Conservation (phyloP, 2,888 invertebrate genomes). For the Drosophila neoperkinsi region DNA sequence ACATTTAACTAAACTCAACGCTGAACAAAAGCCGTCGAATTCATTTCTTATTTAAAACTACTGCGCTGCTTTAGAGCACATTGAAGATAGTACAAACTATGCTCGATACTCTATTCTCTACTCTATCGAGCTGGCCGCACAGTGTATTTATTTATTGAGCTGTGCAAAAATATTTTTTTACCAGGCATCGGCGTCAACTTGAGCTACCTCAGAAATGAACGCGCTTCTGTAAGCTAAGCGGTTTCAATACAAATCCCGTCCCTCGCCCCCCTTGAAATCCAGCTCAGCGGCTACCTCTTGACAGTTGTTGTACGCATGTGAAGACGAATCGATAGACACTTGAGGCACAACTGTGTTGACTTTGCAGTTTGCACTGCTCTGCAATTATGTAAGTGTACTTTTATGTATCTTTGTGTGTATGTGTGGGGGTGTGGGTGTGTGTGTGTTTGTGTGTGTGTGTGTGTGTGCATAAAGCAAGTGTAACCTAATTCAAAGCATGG, state of each 20-base stretch:
- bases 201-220: conserved; percentile 35
- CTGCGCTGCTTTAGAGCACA: conserved; percentile 9
- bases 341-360: conserved; percentile 60
- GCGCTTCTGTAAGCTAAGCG: conserved; percentile 39
- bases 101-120: not conserved
- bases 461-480: conserved; percentile 29
- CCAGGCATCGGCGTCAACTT: conserved; percentile 50
- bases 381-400: conserved; percentile 48
- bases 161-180: conserved; percentile 72
- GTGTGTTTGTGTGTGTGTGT: not conserved
- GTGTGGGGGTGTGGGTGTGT: conserved; percentile 12
- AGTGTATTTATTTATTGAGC: conserved; percentile 76
- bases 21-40: conserved; percentile 59
- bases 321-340: conserved; percentile 63
- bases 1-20: conserved; percentile 46
- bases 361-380: conserved; percentile 65
- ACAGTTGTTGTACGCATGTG: conserved; percentile 6
- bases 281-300: not conserved
- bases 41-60: conserved; percentile 75
- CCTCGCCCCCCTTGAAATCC: not conserved
- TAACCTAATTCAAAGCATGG: conserved; percentile 70
- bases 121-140: not conserved
- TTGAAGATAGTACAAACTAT: not conserved
- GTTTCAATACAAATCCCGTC: conserved; percentile 14
- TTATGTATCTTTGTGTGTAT: conserved; percentile 1